A percentile compares a stretch with the other conserved stretches of the same genome.
These are phyloP conservation scores for Excalfactoria chinensis DNA, from an alignment of 2,113 vertebrate species.

Conservation along the genomic window DNA sequence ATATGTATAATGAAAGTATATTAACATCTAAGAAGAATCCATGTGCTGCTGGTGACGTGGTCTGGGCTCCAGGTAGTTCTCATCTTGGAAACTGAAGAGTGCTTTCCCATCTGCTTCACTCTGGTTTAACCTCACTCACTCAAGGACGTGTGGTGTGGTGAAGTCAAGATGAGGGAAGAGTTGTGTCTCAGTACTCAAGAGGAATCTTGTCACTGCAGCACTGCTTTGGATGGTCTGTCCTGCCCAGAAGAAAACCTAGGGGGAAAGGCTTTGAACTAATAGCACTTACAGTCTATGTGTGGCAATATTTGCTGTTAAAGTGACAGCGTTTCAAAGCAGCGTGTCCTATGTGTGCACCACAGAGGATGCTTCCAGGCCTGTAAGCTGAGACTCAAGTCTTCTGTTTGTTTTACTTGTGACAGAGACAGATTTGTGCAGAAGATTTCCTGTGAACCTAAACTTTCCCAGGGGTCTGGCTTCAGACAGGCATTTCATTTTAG, in stretches of 20 bases:
- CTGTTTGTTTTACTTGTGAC: neutral
- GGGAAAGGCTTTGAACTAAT: neutral
- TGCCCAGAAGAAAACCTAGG: too few species aligned
- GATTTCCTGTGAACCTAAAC: neutral
- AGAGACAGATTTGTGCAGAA: neutral
- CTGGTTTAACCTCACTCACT: too few species aligned
- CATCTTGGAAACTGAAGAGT: too few species aligned
- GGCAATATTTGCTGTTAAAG: neutral
- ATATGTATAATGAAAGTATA: slow-evolving; percentile 6
- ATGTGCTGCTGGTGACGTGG: too few species aligned
- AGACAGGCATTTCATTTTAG: neutral
- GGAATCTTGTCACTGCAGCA: too few species aligned
- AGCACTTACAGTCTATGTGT: neutral
- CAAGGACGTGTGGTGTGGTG: too few species aligned
- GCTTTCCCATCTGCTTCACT: too few species aligned
- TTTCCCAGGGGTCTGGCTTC: neutral
- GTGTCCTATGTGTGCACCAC: neutral
- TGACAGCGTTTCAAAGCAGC: rapidly evolving
- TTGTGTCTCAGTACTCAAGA: too few species aligned
- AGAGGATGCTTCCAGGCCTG: neutral
- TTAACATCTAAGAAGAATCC: neutral
- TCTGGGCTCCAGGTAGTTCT: too few species aligned
- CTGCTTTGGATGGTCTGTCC: too few species aligned
- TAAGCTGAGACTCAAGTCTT: neutral
- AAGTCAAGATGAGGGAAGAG: too few species aligned